phyloP scores from a whole-genome alignment of 2,888 invertebrate genomes.

The Biston stratarius region DNA sequence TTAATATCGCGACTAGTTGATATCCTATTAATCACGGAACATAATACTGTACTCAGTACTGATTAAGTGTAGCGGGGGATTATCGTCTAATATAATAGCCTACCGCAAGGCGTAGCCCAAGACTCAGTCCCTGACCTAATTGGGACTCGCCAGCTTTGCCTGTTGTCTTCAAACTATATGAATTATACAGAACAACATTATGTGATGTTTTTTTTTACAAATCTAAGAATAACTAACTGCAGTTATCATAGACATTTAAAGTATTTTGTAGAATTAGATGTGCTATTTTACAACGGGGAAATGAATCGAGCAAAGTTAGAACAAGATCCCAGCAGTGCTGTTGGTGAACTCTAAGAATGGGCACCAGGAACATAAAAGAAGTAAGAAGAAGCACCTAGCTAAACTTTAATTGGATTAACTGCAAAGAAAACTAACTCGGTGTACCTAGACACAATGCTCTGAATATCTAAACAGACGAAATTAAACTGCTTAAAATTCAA shows the following conservation, averaged over 20 bases:
- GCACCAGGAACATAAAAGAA: constrained; percentile 44
- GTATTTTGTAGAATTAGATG: background rate
- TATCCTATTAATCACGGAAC: constrained; percentile 54
- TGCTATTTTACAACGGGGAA: constrained; percentile 18
- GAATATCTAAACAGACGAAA: constrained; percentile 34
- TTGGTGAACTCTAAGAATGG: constrained; percentile 29
- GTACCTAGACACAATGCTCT: constrained; percentile 35
- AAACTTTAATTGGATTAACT: constrained; percentile 40
- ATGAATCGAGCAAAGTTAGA: constrained; percentile 24
- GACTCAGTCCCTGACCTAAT: constrained; percentile 67
- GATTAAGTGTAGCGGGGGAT: constrained; percentile 62
- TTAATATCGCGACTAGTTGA: constrained; percentile 47
- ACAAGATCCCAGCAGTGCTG: constrained; percentile 28
- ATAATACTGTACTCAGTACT: constrained; percentile 51
- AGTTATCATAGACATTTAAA: constrained; percentile 7
- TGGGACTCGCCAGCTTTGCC: constrained; percentile 55
- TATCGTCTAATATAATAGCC: constrained; percentile 57
- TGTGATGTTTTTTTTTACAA: background rate
- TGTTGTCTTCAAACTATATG: constrained; percentile 16
- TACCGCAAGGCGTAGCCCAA: constrained; percentile 63
- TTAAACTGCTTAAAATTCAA: constrained; percentile 37
- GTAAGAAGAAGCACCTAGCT: constrained; percentile 42
- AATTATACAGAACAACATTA: too few species aligned
- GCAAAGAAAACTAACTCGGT: constrained; percentile 25
- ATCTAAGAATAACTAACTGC: background rate